phyloP scores from a whole-genome alignment of 1,140 invertebrate species.

The Drosophila baimaii region DNA sequence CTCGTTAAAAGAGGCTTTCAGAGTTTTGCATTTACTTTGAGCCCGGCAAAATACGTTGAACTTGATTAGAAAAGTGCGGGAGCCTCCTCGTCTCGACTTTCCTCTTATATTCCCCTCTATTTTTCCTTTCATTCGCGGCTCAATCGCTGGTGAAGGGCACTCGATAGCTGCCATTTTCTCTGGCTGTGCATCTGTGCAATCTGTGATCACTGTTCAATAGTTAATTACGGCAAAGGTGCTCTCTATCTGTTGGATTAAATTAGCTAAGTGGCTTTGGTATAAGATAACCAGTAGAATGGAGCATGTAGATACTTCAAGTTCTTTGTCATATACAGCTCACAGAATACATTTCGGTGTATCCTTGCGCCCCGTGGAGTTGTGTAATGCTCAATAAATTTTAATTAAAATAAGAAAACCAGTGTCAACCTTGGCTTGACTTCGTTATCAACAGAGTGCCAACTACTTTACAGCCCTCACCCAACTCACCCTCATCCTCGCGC shows the following conservation, averaged over 20 bases:
- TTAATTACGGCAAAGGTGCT: constrained; percentile 31
- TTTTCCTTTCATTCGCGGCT: constrained; percentile 23
- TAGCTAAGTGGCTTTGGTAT: background rate
- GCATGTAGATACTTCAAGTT: background rate
- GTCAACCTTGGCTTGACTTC: constrained; percentile 21
- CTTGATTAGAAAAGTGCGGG: constrained; percentile 52
- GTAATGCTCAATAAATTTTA: constrained; percentile 40
- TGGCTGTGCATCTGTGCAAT: constrained; percentile 7
- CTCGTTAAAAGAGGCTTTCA: constrained; percentile 44
- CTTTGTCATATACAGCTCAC: background rate
- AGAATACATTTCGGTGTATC: background rate
- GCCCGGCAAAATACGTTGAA: constrained; percentile 31
- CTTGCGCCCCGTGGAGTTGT: background rate
- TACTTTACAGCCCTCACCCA: constrained; percentile 8
- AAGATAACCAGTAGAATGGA: background rate
- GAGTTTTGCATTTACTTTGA: constrained; percentile 57
- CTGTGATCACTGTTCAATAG: constrained; percentile 41
- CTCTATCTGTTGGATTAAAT: constrained; percentile 4
- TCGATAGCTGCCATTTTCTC: constrained; percentile 4
- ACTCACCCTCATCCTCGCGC: background rate
- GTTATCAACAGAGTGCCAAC: constrained; percentile 46
- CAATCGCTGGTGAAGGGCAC: constrained; percentile 42
- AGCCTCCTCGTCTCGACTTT: no score
- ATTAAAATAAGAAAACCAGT: constrained; percentile 55
- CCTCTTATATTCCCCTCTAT: background rate